Evolutionary conservation across 2,113 vertebrate species (phyloP).

Genomic region (Perognathus longimembris): DNA sequence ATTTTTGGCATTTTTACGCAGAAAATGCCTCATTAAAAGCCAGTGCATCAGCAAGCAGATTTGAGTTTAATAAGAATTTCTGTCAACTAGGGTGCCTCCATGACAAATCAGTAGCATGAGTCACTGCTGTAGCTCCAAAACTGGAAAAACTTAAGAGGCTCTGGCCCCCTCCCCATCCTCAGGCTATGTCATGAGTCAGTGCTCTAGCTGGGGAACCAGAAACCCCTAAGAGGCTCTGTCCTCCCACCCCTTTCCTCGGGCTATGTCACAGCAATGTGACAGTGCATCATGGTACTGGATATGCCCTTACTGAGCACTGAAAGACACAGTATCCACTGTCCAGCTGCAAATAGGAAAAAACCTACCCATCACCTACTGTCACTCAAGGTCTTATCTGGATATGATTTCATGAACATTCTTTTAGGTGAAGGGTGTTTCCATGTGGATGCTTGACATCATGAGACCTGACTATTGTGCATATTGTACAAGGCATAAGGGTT

Average conservation of each 20-base stretch:
- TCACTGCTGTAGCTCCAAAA: conserved; percentile 51
- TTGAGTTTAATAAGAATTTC: conserved; percentile 66
- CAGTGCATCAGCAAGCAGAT: conserved; percentile 70
- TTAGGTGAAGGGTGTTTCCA: conserved; percentile 38
- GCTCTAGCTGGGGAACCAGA: too few relatives aligned
- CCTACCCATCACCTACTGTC: background rate
- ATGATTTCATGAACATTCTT: background rate
- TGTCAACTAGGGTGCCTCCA: conserved; percentile 14
- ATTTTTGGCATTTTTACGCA: conserved; percentile 75
- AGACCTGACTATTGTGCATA: conserved; percentile 21
- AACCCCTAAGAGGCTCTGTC: too few relatives aligned
- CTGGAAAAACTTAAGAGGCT: conserved; percentile 1
- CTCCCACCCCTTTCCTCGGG: background rate
- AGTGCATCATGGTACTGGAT: background rate
- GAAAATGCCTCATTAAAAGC: conserved; percentile 78
- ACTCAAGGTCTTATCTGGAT: background rate
- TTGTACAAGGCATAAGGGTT: background rate
- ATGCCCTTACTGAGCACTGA: background rate
- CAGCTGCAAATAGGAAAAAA: background rate
- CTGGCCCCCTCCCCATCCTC: background rate
- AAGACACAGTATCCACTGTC: background rate
- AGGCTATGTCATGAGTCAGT: too few relatives aligned
- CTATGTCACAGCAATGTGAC: background rate
- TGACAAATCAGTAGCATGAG: conserved; percentile 67
- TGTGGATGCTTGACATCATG: background rate